phyloP scores from a whole-genome alignment of 1,140 invertebrate genomes.

The Meloidogyne exigua region DNA sequence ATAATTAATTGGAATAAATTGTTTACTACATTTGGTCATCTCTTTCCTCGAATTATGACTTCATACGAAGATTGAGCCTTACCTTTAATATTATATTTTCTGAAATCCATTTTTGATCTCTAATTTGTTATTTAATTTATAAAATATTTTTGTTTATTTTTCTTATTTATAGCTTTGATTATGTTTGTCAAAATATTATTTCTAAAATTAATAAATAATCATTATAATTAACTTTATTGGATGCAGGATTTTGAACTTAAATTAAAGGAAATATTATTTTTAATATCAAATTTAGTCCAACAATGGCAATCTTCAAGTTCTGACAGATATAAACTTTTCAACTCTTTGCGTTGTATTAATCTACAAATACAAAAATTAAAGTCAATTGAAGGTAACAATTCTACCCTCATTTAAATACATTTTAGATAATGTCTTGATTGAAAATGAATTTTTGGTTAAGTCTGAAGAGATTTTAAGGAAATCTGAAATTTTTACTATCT shows the following conservation, averaged over 20 bases:
- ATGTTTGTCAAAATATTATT: background rate
- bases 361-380: slow-evolving; percentile 11
- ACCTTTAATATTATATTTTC: background rate
- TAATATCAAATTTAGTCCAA: slow-evolving; percentile 10
- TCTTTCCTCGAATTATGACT: background rate
- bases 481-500: slow-evolving; percentile 6
- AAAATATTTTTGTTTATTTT: background rate
- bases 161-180: background rate
- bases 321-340: slow-evolving; percentile 8
- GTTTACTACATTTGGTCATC: background rate
- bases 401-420: background rate
- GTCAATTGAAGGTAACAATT: background rate
- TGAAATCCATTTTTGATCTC: background rate
- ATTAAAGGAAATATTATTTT: slow-evolving; percentile 3
- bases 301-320: slow-evolving; percentile 8
- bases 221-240: background rate
- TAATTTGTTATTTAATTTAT: background rate
- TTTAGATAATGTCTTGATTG: background rate
- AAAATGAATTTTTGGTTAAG: slow-evolving; percentile 6
- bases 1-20: slow-evolving; percentile 6
- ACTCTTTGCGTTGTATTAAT: background rate
- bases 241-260: background rate
- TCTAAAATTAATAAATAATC: background rate
- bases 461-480: slow-evolving; percentile 13
- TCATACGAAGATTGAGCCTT: background rate